phyloP scores from a whole-genome alignment of 2,797 vertebrate species.

The Neopelma chrysocephalum region DNA sequence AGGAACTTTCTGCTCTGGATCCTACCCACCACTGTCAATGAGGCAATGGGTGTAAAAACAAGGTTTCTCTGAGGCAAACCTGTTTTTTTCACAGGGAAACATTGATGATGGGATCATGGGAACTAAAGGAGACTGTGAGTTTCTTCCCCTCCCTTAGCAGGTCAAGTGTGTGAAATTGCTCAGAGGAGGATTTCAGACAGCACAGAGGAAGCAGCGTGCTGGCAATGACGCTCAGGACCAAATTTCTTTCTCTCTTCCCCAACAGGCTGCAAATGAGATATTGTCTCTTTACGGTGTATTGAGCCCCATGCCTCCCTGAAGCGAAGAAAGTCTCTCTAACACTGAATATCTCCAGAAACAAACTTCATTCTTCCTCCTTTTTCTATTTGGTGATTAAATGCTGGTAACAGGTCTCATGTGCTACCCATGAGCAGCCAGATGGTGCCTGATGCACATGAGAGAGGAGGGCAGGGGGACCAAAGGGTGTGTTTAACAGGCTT shows the following conservation, averaged over 20 bases:
- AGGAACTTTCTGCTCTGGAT: not conserved
- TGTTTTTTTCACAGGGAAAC: not conserved
- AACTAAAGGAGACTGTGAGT: not conserved
- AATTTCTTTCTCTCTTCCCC: not conserved
- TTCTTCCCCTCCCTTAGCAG: not conserved
- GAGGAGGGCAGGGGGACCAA: not conserved
- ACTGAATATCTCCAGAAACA: conserved; percentile 17
- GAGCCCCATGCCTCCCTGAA: not conserved
- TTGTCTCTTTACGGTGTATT: not conserved
- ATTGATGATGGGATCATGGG: not conserved
- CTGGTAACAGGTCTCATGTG: not conserved
- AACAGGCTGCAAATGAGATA: conserved; percentile 19
- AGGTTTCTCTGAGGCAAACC: not conserved
- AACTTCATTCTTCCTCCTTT: conserved; percentile 13
- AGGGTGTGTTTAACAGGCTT: not conserved
- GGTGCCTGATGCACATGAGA: not conserved
- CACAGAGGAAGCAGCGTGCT: not conserved
- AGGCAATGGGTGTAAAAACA: not conserved
- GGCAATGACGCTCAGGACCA: not conserved
- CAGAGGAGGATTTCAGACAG: not conserved
- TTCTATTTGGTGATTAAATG: not conserved
- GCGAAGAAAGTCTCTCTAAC: conserved; percentile 12
- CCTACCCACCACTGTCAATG: not conserved
- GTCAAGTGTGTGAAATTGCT: not conserved
- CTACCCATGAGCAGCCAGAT: not conserved